These are phyloP conservation scores for Lycocerus yunnanus DNA, from an alignment of 2,888 invertebrate genomes.

Conservation along the genomic window DNA sequence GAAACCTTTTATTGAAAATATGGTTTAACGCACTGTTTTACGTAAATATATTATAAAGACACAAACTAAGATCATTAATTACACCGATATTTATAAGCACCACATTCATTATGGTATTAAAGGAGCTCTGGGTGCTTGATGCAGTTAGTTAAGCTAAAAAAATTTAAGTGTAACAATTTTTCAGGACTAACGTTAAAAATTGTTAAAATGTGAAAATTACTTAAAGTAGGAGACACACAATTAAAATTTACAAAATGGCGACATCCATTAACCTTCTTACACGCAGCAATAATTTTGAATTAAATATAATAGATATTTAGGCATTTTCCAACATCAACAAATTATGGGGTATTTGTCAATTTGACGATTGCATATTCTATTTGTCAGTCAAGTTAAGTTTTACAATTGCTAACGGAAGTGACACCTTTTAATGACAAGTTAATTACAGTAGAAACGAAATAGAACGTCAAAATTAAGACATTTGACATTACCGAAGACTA, in stretches of 20 bases:
- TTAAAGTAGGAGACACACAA: background rate
- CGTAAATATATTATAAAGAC: background rate
- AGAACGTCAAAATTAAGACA: constrained; percentile 49
- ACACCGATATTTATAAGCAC: background rate
- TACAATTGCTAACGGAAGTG: constrained; percentile 29
- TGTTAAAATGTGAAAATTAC: background rate
- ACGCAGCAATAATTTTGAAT: no score
- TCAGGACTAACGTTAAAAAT: background rate
- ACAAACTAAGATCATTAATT: background rate
- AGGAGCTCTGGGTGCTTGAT: background rate
- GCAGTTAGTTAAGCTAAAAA: background rate
- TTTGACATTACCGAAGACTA: constrained; percentile 48
- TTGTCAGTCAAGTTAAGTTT: constrained; percentile 20
- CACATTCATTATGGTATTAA: constrained; percentile 1
- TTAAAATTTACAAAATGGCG: background rate
- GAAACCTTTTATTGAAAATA: background rate
- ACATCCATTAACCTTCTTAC: background rate
- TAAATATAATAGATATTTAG: no score
- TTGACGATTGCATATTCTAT: background rate
- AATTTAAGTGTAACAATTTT: background rate
- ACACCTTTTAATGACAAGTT: constrained; percentile 44
- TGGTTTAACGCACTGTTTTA: background rate
- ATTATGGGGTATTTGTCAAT: background rate
- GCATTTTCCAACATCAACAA: background rate
- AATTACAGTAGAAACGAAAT: constrained; percentile 49